Conservation (phyloP, 1,140 invertebrate genomes). For the Penaeus chinensis region DNA sequence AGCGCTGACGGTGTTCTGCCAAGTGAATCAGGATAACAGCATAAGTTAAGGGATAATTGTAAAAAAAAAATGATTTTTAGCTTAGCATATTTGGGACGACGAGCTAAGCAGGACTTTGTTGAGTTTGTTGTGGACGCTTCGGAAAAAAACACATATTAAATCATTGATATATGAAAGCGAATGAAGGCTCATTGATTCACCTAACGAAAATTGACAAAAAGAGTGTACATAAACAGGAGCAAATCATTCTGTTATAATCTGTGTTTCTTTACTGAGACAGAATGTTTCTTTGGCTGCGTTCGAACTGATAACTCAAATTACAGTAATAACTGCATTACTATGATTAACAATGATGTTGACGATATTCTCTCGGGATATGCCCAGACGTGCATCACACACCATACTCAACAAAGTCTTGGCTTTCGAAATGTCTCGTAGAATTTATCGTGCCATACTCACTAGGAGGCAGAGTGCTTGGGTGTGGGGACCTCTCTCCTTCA, state of each 20-base stretch:
- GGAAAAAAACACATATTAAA: neutral
- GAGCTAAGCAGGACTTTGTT: neutral
- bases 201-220: no score
- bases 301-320: no score
- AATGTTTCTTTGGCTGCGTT: no score
- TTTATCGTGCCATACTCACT: constrained; percentile 58
- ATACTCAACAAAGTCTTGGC: constrained; percentile 18
- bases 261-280: no score
- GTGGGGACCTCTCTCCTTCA: no score
- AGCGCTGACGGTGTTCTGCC: constrained; percentile 48
- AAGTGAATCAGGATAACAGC: constrained; percentile 57
- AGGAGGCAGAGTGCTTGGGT: constrained; percentile 9
- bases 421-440: constrained; percentile 1
- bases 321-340: no score
- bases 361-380: no score
- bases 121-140: neutral
- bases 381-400: neutral
- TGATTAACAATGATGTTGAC: no score
- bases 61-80: constrained; percentile 54
- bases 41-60: constrained; percentile 54
- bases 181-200: no score
- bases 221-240: no score
- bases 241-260: no score
- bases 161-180: neutral
- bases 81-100: constrained; percentile 29